A percentile compares a stretch with the other conserved stretches of the same genome.
Conservation (phyloP, 2,888 invertebrate genomes). For the Saturnia pavonia region DNA sequence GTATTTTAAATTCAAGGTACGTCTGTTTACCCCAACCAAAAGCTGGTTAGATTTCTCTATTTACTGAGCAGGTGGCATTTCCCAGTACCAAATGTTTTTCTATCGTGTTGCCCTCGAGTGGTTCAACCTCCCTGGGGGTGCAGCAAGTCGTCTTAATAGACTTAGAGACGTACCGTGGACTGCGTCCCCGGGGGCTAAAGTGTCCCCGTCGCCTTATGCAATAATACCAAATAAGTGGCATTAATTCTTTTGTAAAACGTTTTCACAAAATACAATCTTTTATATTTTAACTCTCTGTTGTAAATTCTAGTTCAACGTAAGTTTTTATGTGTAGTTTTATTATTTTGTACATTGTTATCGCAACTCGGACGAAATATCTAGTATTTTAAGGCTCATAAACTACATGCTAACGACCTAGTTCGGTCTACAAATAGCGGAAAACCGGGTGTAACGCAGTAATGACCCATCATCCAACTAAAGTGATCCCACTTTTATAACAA, state of each 20-base stretch:
- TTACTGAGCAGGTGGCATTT: slow-evolving; percentile 66
- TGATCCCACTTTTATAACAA: slow-evolving; percentile 46
- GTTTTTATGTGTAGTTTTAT: slow-evolving; percentile 30
- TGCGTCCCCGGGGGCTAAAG: slow-evolving; percentile 64
- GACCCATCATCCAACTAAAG: slow-evolving; percentile 40
- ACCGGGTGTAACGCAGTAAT: slow-evolving; percentile 45
- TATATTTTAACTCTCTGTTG: slow-evolving; percentile 24
- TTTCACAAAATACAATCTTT: slow-evolving; percentile 44
- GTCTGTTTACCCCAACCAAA: slow-evolving; percentile 45
- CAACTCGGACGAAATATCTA: slow-evolving; percentile 39
- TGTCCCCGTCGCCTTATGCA: slow-evolving; percentile 56
- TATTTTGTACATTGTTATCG: slow-evolving; percentile 48
- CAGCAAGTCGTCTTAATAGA: slow-evolving; percentile 77
- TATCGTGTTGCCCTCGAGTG: slow-evolving; percentile 60
- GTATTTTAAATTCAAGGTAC: slow-evolving; percentile 43
- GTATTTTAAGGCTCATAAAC: slow-evolving; percentile 60
- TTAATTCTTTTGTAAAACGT: slow-evolving; percentile 65
- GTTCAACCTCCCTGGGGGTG: slow-evolving; percentile 54
- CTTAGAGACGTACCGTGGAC: slow-evolving; percentile 70
- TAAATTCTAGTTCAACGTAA: slow-evolving; percentile 27
- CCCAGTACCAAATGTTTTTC: slow-evolving; percentile 69
- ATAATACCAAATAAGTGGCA: slow-evolving; percentile 60
- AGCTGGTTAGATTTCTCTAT: slow-evolving; percentile 53
- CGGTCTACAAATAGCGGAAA: slow-evolving; percentile 50
- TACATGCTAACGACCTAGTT: slow-evolving; percentile 55